These are phyloP conservation scores for Heterocephalus glaber DNA, from an alignment of 2,113 vertebrate genomes.

Conservation along the genomic window DNA sequence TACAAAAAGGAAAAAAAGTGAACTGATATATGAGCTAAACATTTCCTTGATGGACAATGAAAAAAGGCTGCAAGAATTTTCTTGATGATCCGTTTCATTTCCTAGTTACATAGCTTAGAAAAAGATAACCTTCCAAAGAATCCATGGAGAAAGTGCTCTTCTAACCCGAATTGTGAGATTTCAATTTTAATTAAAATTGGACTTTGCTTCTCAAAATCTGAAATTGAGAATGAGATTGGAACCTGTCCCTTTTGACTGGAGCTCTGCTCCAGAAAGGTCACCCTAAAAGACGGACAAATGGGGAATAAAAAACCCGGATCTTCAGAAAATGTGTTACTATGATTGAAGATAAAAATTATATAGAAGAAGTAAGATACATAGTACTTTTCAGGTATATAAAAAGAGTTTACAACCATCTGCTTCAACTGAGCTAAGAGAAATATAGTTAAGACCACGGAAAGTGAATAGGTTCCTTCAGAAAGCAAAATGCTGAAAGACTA, in stretches of 20 bases:
- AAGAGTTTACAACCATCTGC: slow-evolving; percentile 53
- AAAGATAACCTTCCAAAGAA: slow-evolving; percentile 71
- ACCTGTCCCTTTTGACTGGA: neutral
- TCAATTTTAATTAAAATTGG: slow-evolving; percentile 71
- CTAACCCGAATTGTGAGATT: slow-evolving; percentile 69
- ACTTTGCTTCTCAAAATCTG: neutral
- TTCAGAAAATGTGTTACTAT: slow-evolving; percentile 16
- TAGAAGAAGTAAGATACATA: slow-evolving; percentile 49
- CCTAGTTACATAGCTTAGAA: slow-evolving; percentile 69
- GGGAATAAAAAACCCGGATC: neutral
- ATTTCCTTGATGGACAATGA: slow-evolving; percentile 69
- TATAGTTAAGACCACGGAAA: slow-evolving; percentile 48
- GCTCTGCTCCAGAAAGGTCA: neutral
- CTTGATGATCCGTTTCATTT: slow-evolving; percentile 80
- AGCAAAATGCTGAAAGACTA: neutral
- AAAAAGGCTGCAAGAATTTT: slow-evolving; percentile 69
- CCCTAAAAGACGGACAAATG: slow-evolving; percentile 3
- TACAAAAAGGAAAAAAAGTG: slow-evolving; percentile 56
- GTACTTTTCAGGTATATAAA: slow-evolving; percentile 71
- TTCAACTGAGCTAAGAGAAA: slow-evolving; percentile 63
- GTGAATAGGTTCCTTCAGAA: slow-evolving; percentile 53
- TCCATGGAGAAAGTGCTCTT: slow-evolving; percentile 67
- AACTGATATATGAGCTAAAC: slow-evolving; percentile 76
- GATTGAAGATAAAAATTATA: slow-evolving; percentile 37
- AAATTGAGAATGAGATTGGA: slow-evolving; percentile 28